These are phyloP conservation scores for Dolichotis patagonum DNA, from an alignment of 2,113 vertebrate species.

Conservation along the genomic window DNA sequence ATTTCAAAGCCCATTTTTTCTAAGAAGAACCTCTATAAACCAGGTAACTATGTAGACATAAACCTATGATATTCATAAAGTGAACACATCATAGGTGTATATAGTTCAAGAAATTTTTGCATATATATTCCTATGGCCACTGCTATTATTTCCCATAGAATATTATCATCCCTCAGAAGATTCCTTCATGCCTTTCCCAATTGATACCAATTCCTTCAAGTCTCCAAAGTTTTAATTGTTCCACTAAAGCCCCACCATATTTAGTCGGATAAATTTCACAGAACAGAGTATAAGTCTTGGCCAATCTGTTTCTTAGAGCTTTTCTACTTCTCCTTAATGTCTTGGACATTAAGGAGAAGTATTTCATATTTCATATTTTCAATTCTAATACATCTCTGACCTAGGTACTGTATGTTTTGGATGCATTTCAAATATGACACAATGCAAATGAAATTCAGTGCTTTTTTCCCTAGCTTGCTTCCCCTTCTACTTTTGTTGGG, in stretches of 20 bases:
- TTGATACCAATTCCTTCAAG: not conserved
- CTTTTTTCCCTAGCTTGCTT: conserved; percentile 24
- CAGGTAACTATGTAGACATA: not conserved
- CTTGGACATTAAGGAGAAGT: too few species aligned
- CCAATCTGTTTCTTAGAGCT: not conserved
- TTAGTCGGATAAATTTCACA: conserved; percentile 16
- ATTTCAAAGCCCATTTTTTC: conserved; percentile 31
- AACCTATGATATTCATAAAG: conserved; percentile 1
- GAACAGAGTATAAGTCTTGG: not conserved
- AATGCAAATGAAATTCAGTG: not conserved
- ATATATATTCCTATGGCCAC: not conserved
- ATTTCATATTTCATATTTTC: conserved; percentile 3
- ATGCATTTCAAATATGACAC: conserved; percentile 44
- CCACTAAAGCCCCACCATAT: not conserved
- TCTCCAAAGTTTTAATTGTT: not conserved
- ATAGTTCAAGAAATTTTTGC: not conserved
- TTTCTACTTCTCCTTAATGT: not conserved
- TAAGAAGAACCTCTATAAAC: conserved; percentile 10
- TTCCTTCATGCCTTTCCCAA: not conserved
- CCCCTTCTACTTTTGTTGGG: not conserved
- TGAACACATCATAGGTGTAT: not conserved
- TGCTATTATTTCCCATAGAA: conserved; percentile 26
- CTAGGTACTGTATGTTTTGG: not conserved
- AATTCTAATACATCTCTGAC: not conserved
- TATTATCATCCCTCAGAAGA: not conserved